Percentiles rank a stretch among this genome's conserved stretches.
phyloP scores from a whole-genome alignment of 2,888 invertebrate genomes.

The Agonum fuliginosum region DNA sequence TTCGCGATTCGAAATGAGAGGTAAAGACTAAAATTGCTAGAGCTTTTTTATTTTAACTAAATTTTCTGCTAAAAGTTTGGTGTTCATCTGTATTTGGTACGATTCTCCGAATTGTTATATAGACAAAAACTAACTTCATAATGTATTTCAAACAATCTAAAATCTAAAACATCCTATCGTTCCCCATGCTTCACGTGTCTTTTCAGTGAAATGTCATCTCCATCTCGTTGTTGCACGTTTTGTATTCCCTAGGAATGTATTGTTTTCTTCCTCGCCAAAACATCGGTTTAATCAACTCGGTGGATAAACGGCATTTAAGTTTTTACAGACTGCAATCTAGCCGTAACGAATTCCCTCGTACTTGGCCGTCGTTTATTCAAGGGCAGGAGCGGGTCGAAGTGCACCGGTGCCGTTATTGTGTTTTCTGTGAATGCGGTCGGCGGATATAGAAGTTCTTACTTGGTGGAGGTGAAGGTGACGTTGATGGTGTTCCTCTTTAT shows the following conservation, averaged over 20 bases:
- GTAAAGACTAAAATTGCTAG: too few species aligned
- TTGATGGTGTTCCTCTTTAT: too few species aligned
- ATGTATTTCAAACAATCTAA: too few species aligned
- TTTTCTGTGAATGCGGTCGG: slow-evolving; percentile 27
- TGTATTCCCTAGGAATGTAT: background rate
- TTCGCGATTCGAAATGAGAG: too few species aligned
- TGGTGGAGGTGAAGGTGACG: background rate
- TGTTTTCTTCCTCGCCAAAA: too few species aligned
- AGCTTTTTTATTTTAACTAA: too few species aligned
- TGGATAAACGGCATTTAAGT: slow-evolving; percentile 51
- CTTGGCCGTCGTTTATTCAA: slow-evolving; percentile 34
- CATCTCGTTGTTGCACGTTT: background rate
- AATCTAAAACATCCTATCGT: too few species aligned
- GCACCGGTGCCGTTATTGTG: slow-evolving; percentile 57
- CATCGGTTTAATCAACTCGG: slow-evolving; percentile 58
- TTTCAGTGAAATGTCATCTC: too few species aligned
- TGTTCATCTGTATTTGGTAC: too few species aligned
- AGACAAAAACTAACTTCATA: background rate
- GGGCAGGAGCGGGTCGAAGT: slow-evolving; percentile 57
- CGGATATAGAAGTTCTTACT: background rate
- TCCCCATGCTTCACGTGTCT: too few species aligned
- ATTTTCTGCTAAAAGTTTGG: too few species aligned
- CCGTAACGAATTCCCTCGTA: slow-evolving; percentile 43
- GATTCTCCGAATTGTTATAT: too few species aligned
- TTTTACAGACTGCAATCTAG: slow-evolving; percentile 51